Conservation (phyloP, 2,888 invertebrate genomes). For the Serrognathus titanus region DNA sequence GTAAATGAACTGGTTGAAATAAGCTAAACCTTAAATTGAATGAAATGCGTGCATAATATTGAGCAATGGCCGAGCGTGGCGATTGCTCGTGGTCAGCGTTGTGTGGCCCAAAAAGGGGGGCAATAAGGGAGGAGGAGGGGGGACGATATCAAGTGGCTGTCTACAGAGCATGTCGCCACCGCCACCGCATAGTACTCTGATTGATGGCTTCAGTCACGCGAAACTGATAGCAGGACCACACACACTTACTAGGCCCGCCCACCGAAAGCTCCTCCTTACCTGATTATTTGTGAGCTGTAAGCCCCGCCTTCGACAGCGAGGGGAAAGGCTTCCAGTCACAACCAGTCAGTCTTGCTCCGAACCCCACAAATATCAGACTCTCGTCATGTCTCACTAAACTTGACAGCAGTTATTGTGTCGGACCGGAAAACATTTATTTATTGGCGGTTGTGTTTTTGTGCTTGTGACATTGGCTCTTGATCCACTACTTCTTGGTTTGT, state of each 20-base stretch:
- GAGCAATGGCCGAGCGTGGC: slow-evolving; percentile 41
- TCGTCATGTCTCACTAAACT: slow-evolving; percentile 26
- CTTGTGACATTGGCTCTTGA: not conserved
- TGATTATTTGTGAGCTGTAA: slow-evolving; percentile 16
- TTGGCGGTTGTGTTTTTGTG: slow-evolving; percentile 3
- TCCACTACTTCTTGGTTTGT: slow-evolving; percentile 20
- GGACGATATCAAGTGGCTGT: slow-evolving; percentile 50
- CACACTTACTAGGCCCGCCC: slow-evolving; percentile 30
- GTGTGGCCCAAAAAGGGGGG: slow-evolving; percentile 30
- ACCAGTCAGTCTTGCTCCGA: slow-evolving; percentile 39
- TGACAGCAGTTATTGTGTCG: slow-evolving; percentile 22
- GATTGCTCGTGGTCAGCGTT: slow-evolving; percentile 37
- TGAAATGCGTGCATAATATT: slow-evolving; percentile 37
- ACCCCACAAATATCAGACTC: slow-evolving; percentile 33
- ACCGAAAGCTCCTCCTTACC: slow-evolving; percentile 24
- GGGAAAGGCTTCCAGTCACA: slow-evolving; percentile 22
- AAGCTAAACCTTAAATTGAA: slow-evolving; percentile 29
- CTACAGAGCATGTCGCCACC: slow-evolving; percentile 51
- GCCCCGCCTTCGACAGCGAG: slow-evolving; percentile 24
- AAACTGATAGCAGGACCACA: slow-evolving; percentile 47
- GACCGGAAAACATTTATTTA: not conserved
- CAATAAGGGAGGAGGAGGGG: slow-evolving; percentile 25
- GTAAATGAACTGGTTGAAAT: slow-evolving; percentile 16
- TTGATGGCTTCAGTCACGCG: slow-evolving; percentile 49
- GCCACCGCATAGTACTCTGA: slow-evolving; percentile 48